phyloP scores from a whole-genome alignment of 1,140 invertebrate genomes.

The Lepeophtheirus salmonis region DNA sequence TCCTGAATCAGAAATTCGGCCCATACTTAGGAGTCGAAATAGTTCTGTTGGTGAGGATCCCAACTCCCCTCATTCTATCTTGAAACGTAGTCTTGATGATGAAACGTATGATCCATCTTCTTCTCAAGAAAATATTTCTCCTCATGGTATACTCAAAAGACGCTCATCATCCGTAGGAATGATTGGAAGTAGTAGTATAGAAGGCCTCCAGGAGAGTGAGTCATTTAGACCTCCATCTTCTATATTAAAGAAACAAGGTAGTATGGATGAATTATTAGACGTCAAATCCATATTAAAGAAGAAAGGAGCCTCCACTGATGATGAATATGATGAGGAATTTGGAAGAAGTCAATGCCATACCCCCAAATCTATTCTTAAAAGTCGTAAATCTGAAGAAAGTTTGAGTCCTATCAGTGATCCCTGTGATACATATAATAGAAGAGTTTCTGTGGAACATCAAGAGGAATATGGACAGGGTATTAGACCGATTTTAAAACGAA shows the following conservation, averaged over 20 bases:
- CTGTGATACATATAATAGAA: slow-evolving; percentile 21
- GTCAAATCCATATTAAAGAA: slow-evolving; percentile 62
- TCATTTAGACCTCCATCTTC: slow-evolving; percentile 46
- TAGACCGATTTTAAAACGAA: slow-evolving; percentile 23
- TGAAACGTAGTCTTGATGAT: slow-evolving; percentile 41
- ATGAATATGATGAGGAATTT: slow-evolving; percentile 43
- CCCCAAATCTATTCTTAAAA: slow-evolving; percentile 58
- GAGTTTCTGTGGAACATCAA: slow-evolving; percentile 20
- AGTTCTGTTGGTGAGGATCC: slow-evolving; percentile 1
- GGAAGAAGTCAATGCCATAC: slow-evolving; percentile 26
- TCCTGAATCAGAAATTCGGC: slow-evolving; percentile 28
- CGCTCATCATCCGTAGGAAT: slow-evolving; percentile 11
- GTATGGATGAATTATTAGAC: slow-evolving; percentile 24
- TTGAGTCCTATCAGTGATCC: slow-evolving; percentile 20
- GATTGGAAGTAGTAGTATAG: slow-evolving; percentile 19
- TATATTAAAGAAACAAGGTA: slow-evolving; percentile 52
- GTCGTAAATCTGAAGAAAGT: slow-evolving; percentile 36
- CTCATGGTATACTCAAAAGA: slow-evolving; percentile 22
- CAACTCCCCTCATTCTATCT: slow-evolving; percentile 39
- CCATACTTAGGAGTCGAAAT: slow-evolving; percentile 13
- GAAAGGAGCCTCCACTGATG: slow-evolving; percentile 46
- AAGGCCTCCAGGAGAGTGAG: slow-evolving; percentile 26
- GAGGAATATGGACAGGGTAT: slow-evolving; percentile 19
- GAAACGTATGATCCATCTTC: neutral
- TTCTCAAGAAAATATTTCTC: neutral